Evolutionary conservation across 2,113 vertebrate species (phyloP).

Genomic region (Onychostoma macrolepis): DNA sequence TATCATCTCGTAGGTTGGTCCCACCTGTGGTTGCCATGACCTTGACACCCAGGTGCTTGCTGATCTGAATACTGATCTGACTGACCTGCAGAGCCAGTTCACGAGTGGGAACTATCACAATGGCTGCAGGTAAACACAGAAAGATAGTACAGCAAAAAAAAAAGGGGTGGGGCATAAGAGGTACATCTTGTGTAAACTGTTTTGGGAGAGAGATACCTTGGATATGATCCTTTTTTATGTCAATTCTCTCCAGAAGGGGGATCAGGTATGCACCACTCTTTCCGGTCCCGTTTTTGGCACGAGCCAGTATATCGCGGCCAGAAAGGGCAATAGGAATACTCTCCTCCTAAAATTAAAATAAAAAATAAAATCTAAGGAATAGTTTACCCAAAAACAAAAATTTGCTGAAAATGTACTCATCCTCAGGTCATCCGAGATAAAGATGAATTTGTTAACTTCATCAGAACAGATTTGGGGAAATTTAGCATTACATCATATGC

Average conservation of each 20-base stretch:
- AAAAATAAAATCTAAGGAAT: neutral
- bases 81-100: slow-evolving; percentile 81
- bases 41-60: slow-evolving; percentile 81
- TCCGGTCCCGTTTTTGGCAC: slow-evolving; percentile 81
- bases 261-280: slow-evolving; percentile 83
- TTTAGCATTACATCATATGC: no score
- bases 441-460: no score
- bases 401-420: neutral
- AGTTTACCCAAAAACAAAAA: neutral
- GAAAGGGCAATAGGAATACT: slow-evolving; percentile 82
- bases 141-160: neutral
- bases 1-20: slow-evolving; percentile 80
- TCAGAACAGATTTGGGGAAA: neutral
- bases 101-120: slow-evolving; percentile 80
- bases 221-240: slow-evolving; percentile 80
- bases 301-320: slow-evolving; percentile 78
- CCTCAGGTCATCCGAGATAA: neutral
- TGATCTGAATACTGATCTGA: slow-evolving; percentile 81
- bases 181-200: neutral
- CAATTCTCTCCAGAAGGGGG: slow-evolving; percentile 79
- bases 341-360: slow-evolving; percentile 71
- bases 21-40: slow-evolving; percentile 83
- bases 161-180: neutral
- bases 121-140: slow-evolving; percentile 58
- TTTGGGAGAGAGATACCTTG: slow-evolving; percentile 66